phyloP scores from a whole-genome alignment of 2,113 vertebrate genomes.

The Phrynocephalus versicolor region DNA sequence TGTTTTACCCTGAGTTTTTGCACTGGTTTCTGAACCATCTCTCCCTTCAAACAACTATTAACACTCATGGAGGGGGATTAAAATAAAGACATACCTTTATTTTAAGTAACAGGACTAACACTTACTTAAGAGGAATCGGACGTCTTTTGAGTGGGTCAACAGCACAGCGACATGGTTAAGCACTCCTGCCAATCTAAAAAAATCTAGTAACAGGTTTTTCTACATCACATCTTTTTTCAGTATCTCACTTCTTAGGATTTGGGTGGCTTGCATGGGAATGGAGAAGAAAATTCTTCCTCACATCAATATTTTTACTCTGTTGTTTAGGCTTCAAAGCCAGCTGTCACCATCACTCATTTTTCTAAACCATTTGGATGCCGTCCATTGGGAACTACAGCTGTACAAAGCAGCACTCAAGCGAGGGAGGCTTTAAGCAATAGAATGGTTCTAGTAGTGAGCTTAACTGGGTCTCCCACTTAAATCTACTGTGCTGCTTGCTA shows the following conservation, averaged over 20 bases:
- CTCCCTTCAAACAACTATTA: background rate
- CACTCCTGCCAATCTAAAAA: background rate
- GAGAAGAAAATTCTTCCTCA: background rate
- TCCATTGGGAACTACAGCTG: slow-evolving; percentile 1
- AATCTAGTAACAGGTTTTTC: no score
- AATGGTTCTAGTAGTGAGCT: background rate
- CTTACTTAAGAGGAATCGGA: background rate
- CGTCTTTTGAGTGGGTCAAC: background rate
- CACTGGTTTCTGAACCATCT: background rate
- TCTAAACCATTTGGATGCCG: background rate
- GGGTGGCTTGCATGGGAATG: background rate
- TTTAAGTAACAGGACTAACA: background rate
- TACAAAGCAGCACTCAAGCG: background rate
- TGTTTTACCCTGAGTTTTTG: background rate
- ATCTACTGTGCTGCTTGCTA: background rate
- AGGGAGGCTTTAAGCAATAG: background rate
- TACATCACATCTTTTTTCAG: background rate
- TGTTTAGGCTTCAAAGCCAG: background rate
- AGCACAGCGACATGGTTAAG: background rate
- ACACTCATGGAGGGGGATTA: background rate
- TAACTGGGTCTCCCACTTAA: background rate
- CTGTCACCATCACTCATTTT: slow-evolving; percentile 1
- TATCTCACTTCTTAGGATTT: background rate
- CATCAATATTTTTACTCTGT: background rate
- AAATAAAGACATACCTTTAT: background rate